These are phyloP conservation scores for Muraenolepis orangiensis DNA, from an alignment of 2,797 vertebrate genomes.

Conservation along the genomic window DNA sequence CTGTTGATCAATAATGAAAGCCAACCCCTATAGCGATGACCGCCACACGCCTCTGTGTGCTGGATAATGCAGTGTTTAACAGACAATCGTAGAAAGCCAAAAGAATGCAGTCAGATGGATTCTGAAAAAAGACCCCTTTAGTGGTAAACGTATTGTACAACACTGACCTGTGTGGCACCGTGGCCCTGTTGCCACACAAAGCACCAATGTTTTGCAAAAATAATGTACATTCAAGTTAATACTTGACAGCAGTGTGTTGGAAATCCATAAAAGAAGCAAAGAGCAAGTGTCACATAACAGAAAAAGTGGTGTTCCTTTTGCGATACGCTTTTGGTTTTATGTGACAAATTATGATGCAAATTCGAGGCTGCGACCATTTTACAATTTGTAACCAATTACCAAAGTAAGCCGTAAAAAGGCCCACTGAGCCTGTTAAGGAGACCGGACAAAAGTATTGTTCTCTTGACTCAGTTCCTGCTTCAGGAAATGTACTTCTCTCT, in stretches of 20 bases:
- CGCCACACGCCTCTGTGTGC: conserved; percentile 28
- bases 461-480: conserved; percentile 9
- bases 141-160: background rate
- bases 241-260: background rate
- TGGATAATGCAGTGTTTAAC: conserved; percentile 52
- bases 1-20: conserved; percentile 55
- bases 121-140: conserved; percentile 33
- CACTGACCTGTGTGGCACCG: background rate
- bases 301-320: background rate
- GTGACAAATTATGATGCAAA: background rate
- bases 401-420: background rate
- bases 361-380: background rate
- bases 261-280: background rate
- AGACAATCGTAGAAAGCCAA: conserved; percentile 30
- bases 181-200: background rate
- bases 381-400: background rate
- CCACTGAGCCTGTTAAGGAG: background rate
- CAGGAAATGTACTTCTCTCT: conserved; percentile 21
- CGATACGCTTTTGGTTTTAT: background rate
- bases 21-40: conserved; percentile 43
- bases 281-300: background rate
- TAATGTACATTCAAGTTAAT: background rate
- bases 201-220: background rate
- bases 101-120: conserved; percentile 5
- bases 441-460: background rate